Conservation (phyloP, 2,113 vertebrate species). For the zebrafish (Danio rerio) region DNA sequence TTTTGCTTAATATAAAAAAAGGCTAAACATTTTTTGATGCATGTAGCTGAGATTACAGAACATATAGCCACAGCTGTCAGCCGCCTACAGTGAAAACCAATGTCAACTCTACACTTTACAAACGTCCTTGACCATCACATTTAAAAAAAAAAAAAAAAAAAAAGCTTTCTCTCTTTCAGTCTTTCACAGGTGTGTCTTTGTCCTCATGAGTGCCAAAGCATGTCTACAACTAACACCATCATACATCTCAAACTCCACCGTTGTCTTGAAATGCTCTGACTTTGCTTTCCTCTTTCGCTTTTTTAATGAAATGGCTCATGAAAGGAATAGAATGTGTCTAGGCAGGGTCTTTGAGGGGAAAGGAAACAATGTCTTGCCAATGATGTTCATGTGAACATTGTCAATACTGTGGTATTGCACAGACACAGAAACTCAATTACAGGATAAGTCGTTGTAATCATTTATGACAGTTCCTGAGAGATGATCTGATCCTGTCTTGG, state of each 20-base stretch:
- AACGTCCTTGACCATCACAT: constrained; percentile 67
- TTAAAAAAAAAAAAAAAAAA: constrained; percentile 66
- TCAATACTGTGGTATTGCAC: constrained; percentile 13
- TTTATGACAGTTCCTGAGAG: constrained; percentile 39
- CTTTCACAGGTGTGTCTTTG: constrained; percentile 50
- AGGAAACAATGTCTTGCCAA: constrained; percentile 30
- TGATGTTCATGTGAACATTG: constrained; percentile 18
- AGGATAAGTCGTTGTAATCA: constrained; percentile 47
- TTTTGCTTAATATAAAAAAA: not conserved
- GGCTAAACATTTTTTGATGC: not conserved
- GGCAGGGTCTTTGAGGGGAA: constrained; percentile 54
- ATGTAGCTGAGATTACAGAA: not conserved
- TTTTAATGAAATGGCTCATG: constrained; percentile 53
- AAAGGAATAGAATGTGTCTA: constrained; percentile 47
- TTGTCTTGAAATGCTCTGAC: constrained; percentile 44
- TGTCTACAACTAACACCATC: constrained; percentile 59
- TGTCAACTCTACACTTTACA: constrained; percentile 52
- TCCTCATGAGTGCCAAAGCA: constrained; percentile 58
- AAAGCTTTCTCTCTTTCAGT: constrained; percentile 41
- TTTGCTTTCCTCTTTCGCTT: constrained; percentile 41
- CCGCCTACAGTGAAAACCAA: constrained; percentile 44
- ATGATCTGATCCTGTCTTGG: constrained; percentile 28
- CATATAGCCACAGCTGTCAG: not conserved
- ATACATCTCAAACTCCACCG: constrained; percentile 34
- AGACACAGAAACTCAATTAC: not conserved